Conservation (phyloP, 2,113 vertebrate genomes). For the Origma solitaria region DNA sequence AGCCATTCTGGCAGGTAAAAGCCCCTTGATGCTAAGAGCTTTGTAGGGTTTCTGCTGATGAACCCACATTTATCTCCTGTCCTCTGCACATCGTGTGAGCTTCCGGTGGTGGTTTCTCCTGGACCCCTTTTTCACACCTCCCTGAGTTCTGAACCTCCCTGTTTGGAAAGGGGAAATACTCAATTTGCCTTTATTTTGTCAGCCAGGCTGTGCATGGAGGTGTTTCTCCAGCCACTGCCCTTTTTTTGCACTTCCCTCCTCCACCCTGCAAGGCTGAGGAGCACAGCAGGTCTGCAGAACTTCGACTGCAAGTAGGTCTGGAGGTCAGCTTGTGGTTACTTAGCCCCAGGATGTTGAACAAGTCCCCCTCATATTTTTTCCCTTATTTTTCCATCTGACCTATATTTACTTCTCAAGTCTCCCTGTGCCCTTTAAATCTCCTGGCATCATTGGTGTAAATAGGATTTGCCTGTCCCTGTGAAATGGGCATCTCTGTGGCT, state of each 20-base stretch:
- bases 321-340: neutral
- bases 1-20: neutral
- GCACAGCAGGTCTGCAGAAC: slow-evolving; percentile 19
- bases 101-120: neutral
- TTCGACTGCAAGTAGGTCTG: neutral
- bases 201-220: neutral
- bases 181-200: neutral
- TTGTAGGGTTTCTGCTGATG: neutral
- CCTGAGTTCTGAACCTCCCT: neutral
- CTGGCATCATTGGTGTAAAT: neutral
- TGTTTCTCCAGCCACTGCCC: neutral
- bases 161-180: neutral
- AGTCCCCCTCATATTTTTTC: neutral
- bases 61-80: neutral
- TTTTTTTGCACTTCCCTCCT: neutral
- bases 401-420: neutral
- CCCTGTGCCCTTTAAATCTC: neutral
- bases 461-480: neutral
- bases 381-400: fast-evolving
- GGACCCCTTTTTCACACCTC: neutral
- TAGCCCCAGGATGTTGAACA: neutral
- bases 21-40: neutral
- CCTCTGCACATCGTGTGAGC: neutral
- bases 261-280: neutral
- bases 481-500: neutral